Conservation (phyloP, 2,797 vertebrate species). For the Protosalanx chinensis region DNA sequence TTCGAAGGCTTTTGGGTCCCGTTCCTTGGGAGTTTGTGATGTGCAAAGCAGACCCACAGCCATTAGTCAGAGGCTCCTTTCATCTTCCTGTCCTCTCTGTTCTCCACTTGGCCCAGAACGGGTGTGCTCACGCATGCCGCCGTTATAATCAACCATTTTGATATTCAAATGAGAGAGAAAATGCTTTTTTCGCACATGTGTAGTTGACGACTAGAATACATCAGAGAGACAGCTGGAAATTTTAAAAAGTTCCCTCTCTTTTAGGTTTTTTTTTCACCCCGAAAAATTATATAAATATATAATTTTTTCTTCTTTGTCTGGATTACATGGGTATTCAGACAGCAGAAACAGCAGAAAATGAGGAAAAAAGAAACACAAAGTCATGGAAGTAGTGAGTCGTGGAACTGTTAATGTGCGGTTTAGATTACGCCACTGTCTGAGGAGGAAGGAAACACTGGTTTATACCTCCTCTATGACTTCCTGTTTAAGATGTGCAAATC, state of each 20-base stretch:
- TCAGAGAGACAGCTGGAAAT: slow-evolving; percentile 61
- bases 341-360: background rate
- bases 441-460: slow-evolving; percentile 72
- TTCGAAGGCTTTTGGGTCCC: slow-evolving; percentile 29
- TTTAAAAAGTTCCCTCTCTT: slow-evolving; percentile 34
- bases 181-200: slow-evolving; percentile 60
- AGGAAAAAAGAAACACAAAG: slow-evolving; percentile 3
- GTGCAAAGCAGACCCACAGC: slow-evolving; percentile 40
- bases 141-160: slow-evolving; percentile 64
- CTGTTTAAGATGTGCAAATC: slow-evolving; percentile 75
- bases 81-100: slow-evolving; percentile 50
- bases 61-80: slow-evolving; percentile 52
- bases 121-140: slow-evolving; percentile 69
- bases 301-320: background rate
- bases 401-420: slow-evolving; percentile 52
- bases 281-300: slow-evolving; percentile 17
- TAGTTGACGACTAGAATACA: slow-evolving; percentile 61
- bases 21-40: slow-evolving; percentile 35
- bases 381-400: background rate
- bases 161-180: slow-evolving; percentile 61
- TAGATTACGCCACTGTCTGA: slow-evolving; percentile 64
- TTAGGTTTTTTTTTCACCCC: slow-evolving; percentile 32
- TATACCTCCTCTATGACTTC: slow-evolving; percentile 74
- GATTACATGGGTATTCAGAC: background rate
- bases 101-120: slow-evolving; percentile 36